These are phyloP conservation scores for Rhagoletis zephyria DNA, from an alignment of 1,140 invertebrate species.

Conservation along the genomic window DNA sequence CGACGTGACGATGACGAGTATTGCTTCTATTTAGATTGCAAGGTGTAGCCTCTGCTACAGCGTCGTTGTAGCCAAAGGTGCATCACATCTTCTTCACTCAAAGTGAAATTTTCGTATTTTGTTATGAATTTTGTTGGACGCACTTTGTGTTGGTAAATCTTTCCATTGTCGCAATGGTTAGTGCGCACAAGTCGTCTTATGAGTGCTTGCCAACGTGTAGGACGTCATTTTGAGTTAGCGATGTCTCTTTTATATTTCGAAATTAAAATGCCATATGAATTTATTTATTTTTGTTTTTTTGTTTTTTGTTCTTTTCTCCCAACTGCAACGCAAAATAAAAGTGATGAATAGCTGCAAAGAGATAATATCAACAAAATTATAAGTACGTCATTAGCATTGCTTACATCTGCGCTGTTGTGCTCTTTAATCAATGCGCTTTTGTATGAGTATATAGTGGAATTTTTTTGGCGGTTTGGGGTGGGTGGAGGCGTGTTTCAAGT, in stretches of 20 bases:
- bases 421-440: slow-evolving; percentile 13
- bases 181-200: not conserved
- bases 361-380: slow-evolving; percentile 8
- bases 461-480: not conserved
- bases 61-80: too few species aligned
- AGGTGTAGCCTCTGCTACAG: too few species aligned
- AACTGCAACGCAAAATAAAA: not conserved
- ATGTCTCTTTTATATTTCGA: not conserved
- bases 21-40: too few species aligned
- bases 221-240: slow-evolving; percentile 6
- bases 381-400: not conserved
- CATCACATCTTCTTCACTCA: too few species aligned
- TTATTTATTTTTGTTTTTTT: slow-evolving; percentile 1
- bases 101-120: too few species aligned
- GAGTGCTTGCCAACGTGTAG: slow-evolving; percentile 6
- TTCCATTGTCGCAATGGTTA: not conserved
- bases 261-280: not conserved
- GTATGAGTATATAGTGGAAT: not conserved
- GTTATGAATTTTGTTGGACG: too few species aligned
- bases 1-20: too few species aligned
- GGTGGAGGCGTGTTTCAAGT: too few species aligned
- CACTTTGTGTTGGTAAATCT: too few species aligned
- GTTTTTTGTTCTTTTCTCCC: not conserved
- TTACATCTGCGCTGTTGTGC: not conserved
- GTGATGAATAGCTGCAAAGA: slow-evolving; percentile 29